These are phyloP conservation scores for Emberiza fucata DNA, from an alignment of 2,113 vertebrate species.

Conservation along the genomic window DNA sequence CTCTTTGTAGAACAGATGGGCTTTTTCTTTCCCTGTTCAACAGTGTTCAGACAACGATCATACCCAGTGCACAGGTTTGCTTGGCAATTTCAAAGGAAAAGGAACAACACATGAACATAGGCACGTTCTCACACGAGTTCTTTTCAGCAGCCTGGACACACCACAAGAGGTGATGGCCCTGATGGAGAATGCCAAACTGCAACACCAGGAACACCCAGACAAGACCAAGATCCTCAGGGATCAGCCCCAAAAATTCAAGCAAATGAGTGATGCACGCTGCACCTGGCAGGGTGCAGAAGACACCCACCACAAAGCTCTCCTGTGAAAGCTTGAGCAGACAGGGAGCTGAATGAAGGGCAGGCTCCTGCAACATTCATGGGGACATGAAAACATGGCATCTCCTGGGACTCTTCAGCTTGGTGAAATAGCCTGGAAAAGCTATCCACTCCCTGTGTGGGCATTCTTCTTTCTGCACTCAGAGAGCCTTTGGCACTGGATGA, in stretches of 20 bases:
- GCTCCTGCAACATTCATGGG: background rate
- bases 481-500: conserved; percentile 50
- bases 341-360: background rate
- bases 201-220: background rate
- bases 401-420: conserved; percentile 43
- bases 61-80: background rate
- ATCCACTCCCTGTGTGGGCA: conserved; percentile 54
- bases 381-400: conserved; percentile 30
- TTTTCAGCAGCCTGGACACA: background rate
- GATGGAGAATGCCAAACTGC: background rate
- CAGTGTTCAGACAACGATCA: background rate
- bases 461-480: conserved; percentile 47
- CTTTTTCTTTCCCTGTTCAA: background rate
- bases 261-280: fast-evolving
- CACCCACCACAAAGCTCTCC: background rate
- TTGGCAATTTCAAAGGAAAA: background rate
- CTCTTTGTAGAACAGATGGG: conserved; percentile 54
- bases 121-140: background rate
- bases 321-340: background rate
- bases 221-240: background rate
- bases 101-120: background rate
- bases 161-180: fast-evolving
- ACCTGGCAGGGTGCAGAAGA: background rate
- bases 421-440: conserved; percentile 51
- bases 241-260: background rate